A percentile compares a stretch with the other conserved stretches of the same genome.
phyloP scores from a whole-genome alignment of 2,888 invertebrate genomes.

The Kuschelorhynchus macadamiae region DNA sequence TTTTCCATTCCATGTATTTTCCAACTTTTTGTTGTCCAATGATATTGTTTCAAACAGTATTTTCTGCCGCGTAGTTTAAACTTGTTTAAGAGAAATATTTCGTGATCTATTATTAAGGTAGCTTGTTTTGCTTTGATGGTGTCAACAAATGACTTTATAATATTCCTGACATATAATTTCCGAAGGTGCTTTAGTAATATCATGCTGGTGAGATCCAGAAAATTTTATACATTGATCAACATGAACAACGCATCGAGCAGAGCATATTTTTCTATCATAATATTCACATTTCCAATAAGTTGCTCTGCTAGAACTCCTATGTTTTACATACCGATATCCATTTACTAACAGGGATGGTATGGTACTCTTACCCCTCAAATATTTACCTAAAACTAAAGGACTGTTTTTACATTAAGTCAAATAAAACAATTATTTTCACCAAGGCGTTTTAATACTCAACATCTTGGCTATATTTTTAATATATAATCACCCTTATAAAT shows the following conservation, averaged over 20 bases:
- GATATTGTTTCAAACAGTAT: too few species aligned
- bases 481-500: too few species aligned
- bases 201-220: conserved; percentile 55
- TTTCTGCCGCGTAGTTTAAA: too few species aligned
- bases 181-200: conserved; percentile 5
- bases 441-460: too few species aligned
- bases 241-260: conserved; percentile 61
- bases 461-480: too few species aligned
- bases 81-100: too few species aligned
- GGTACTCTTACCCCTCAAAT: conserved; percentile 60
- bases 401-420: too few species aligned
- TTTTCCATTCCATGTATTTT: too few species aligned
- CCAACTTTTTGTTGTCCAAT: too few species aligned
- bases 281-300: conserved; percentile 66
- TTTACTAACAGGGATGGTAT: conserved; percentile 62
- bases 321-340: conserved; percentile 64
- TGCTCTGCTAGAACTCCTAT: conserved; percentile 61
- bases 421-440: too few species aligned
- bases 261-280: conserved; percentile 63
- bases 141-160: conserved; percentile 20
- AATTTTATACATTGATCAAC: conserved; percentile 55
- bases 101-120: too few species aligned
- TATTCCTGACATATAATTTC: conserved; percentile 30
- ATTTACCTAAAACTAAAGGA: conserved; percentile 60
- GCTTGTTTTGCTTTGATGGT: too few species aligned